Percentiles rank a stretch among this genome's conserved stretches.
Evolutionary conservation across 2,113 vertebrate genomes (phyloP).

Genomic region (Corythoichthys intestinalis): DNA sequence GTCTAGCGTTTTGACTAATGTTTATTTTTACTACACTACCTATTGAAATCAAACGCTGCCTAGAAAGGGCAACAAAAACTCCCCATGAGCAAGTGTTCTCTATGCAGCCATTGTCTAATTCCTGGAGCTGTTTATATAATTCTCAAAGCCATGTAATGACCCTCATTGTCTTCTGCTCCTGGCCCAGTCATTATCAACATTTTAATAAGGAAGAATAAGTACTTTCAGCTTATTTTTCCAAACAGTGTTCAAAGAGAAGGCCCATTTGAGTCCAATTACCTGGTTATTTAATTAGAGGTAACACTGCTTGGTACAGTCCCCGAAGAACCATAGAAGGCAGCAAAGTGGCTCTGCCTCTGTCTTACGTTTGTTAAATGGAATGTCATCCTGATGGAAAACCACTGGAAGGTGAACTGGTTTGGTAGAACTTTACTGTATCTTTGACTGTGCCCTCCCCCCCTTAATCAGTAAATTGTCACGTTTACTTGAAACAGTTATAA

Average conservation of each 20-base stretch:
- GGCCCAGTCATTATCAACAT: constrained; percentile 2
- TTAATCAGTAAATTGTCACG: background rate
- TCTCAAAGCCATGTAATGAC: background rate
- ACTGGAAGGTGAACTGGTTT: constrained; percentile 10
- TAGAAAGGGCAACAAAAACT: background rate
- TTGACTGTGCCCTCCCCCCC: no score
- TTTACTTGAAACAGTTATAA: constrained; percentile 1
- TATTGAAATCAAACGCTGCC: constrained; percentile 6
- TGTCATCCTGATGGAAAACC: constrained; percentile 11
- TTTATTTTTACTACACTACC: constrained; percentile 1
- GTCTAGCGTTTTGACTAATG: constrained; percentile 1
- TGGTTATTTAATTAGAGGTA: constrained; percentile 23
- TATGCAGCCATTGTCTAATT: background rate
- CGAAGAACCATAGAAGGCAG: constrained; percentile 44
- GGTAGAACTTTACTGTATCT: background rate
- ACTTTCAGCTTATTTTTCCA: constrained; percentile 2
- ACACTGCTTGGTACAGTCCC: background rate
- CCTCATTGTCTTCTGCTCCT: background rate
- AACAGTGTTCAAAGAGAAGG: constrained; percentile 4
- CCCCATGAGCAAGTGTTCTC: background rate
- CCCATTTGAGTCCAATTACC: constrained; percentile 27
- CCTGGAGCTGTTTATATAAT: background rate
- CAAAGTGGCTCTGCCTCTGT: constrained; percentile 16
- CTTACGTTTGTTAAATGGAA: constrained; percentile 30
- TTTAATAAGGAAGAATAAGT: constrained; percentile 4